phyloP scores from a whole-genome alignment of 1,140 invertebrate genomes.

The Bacillus rossius region DNA sequence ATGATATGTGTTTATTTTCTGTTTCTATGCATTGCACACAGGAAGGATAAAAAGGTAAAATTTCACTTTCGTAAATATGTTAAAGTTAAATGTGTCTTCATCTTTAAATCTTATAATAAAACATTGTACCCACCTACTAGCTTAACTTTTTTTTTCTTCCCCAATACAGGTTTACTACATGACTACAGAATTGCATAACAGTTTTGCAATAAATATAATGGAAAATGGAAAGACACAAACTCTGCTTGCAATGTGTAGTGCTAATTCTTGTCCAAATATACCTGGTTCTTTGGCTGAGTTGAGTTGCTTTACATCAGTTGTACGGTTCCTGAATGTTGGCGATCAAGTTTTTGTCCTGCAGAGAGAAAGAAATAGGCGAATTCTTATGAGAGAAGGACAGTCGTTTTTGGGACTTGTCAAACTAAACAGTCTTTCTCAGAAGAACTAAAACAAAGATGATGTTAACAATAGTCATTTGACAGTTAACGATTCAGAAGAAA shows the following conservation, averaged over 20 bases:
- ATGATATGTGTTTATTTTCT: no score
- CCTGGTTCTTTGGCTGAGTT: conserved; percentile 4
- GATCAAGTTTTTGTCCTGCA: conserved; percentile 17
- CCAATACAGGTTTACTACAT: conserved; percentile 17
- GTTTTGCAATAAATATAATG: conserved; percentile 18
- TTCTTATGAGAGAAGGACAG: conserved; percentile 17
- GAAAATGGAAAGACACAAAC: background rate
- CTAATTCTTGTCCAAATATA: background rate
- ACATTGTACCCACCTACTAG: no score
- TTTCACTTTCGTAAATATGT: no score
- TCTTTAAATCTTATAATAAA: no score
- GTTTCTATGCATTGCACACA: no score
- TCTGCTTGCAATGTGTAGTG: conserved; percentile 14
- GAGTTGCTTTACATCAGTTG: conserved; percentile 20
- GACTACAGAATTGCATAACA: conserved; percentile 14
- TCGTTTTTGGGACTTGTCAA: conserved; percentile 16
- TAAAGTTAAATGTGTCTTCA: no score
- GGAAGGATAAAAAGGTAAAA: no score
- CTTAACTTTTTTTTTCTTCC: no score
- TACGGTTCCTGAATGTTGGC: conserved; percentile 12
- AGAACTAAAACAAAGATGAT: no score
- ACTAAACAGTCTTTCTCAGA: conserved; percentile 1
- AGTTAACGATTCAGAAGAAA: no score
- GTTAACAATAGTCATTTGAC: no score
- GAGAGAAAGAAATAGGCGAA: conserved; percentile 14